A percentile compares a stretch with the other conserved stretches of the same genome.
Conservation (phyloP, 2,113 vertebrate genomes). For the Morone chrysops region DNA sequence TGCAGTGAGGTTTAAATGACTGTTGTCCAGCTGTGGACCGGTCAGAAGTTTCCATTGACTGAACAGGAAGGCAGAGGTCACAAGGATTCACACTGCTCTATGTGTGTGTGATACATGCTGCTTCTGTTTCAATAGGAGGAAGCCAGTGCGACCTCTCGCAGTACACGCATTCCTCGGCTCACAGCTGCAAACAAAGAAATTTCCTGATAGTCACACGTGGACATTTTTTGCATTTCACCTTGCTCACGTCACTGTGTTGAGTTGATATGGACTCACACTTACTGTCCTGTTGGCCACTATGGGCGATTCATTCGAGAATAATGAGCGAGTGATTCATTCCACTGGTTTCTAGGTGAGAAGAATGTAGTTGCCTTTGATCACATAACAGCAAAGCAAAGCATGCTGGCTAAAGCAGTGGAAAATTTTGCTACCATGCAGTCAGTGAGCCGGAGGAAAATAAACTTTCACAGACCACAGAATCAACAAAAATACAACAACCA, state of each 20-base stretch:
- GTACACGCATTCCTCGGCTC: slow-evolving; percentile 43
- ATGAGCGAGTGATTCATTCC: slow-evolving; percentile 8
- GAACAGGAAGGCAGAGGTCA: slow-evolving; percentile 65
- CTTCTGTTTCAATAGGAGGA: slow-evolving; percentile 81
- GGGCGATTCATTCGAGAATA: slow-evolving; percentile 20
- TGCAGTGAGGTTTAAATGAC: neutral
- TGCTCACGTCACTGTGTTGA: slow-evolving; percentile 10
- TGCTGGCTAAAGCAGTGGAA: neutral
- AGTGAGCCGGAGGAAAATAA: neutral
- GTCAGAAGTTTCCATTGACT: slow-evolving; percentile 60
- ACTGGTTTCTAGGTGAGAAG: slow-evolving; percentile 5
- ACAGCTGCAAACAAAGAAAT: slow-evolving; percentile 14
- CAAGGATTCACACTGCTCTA: slow-evolving; percentile 17
- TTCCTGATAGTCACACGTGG: neutral
- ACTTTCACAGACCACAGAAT: neutral
- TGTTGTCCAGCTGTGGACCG: slow-evolving; percentile 48
- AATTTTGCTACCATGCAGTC: neutral
- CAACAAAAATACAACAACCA: neutral
- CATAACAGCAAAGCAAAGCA: neutral
- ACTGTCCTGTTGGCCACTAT: neutral
- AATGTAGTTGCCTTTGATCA: neutral
- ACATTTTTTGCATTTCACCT: slow-evolving; percentile 2
- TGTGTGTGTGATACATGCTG: slow-evolving; percentile 27
- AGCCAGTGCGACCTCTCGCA: slow-evolving; percentile 46
- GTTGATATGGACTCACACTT: neutral